Evolutionary conservation across 2,797 vertebrate species (phyloP).

Genomic region (Phrynocephalus vlangalii): DNA sequence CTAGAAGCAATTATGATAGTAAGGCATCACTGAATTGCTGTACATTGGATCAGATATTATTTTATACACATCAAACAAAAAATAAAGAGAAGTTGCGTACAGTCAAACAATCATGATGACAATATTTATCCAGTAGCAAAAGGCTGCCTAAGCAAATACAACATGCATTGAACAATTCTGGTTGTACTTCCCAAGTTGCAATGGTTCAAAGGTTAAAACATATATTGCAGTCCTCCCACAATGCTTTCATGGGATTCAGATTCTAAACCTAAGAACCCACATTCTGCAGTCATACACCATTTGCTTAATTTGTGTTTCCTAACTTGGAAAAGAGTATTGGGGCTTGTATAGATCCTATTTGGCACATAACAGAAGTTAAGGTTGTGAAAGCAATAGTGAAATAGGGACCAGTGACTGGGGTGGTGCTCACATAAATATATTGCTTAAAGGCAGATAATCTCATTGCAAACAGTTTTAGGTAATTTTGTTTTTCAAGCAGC

Average conservation of each 20-base stretch:
- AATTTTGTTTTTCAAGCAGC: too few relatives aligned
- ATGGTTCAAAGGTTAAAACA: background rate
- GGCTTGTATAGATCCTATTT: background rate
- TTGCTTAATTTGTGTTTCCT: background rate
- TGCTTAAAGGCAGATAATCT: background rate
- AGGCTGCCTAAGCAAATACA: background rate
- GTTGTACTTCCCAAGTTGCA: background rate
- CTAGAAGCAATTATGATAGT: background rate
- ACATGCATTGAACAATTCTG: background rate
- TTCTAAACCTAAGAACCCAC: background rate
- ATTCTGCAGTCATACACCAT: background rate
- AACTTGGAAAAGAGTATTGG: background rate
- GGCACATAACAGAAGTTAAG: too few relatives aligned
- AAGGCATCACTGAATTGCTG: background rate
- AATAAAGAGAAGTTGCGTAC: background rate
- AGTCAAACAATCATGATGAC: background rate
- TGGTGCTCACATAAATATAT: background rate
- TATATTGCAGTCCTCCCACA: too few relatives aligned
- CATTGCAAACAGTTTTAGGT: too few relatives aligned
- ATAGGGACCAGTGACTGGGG: background rate
- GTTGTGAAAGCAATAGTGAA: background rate
- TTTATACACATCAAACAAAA: background rate
- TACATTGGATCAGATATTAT: background rate
- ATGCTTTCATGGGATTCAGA: too few relatives aligned
- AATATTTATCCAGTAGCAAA: background rate